Conservation (phyloP, 2,888 invertebrate species). For the Agrotis puta region DNA sequence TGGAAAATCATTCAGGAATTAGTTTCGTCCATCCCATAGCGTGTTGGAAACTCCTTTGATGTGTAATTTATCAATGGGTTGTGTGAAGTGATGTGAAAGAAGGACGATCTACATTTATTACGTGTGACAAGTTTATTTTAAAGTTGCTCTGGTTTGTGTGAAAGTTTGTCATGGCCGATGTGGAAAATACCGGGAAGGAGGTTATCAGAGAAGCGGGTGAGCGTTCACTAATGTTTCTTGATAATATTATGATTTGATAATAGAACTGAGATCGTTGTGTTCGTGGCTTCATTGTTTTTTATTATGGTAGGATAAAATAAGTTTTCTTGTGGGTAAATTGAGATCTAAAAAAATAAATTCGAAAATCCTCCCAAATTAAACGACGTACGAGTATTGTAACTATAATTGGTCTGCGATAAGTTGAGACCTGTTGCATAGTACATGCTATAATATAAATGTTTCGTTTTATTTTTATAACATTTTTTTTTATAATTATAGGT, state of each 20-base stretch:
- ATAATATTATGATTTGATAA: neutral
- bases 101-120: slow-evolving; percentile 70
- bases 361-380: neutral
- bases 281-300: neutral
- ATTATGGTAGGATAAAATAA: neutral
- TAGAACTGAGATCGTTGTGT: neutral
- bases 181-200: slow-evolving; percentile 66
- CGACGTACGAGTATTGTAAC: no score
- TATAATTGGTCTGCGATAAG: no score
- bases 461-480: no score
- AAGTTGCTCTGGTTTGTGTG: slow-evolving; percentile 58
- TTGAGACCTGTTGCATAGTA: no score
- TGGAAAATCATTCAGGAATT: slow-evolving; percentile 34
- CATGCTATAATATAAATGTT: no score
- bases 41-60: slow-evolving; percentile 41
- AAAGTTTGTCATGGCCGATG: slow-evolving; percentile 72
- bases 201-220: slow-evolving; percentile 59
- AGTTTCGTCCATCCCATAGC: slow-evolving; percentile 26
- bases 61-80: slow-evolving; percentile 38
- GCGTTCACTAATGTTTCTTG: slow-evolving; percentile 5
- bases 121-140: slow-evolving; percentile 65
- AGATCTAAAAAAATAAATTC: neutral
- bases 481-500: no score
- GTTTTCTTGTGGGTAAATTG: neutral
- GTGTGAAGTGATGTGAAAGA: slow-evolving; percentile 72